These are phyloP conservation scores for Pararge aegeria DNA, from an alignment of 1,140 invertebrate species.

Conservation along the genomic window DNA sequence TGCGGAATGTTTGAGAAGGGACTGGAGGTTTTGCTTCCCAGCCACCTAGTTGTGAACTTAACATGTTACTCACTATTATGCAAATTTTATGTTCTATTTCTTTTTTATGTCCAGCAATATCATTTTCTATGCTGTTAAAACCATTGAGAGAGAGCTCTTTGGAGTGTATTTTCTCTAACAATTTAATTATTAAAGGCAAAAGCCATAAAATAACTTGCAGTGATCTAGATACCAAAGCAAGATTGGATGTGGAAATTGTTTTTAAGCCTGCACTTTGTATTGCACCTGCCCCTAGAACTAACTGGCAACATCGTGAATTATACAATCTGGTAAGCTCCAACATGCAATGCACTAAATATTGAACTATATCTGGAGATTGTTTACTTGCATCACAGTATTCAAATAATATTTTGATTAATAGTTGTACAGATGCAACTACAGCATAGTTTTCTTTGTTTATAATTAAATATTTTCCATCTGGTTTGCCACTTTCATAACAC, in stretches of 20 bases:
- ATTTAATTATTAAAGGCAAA: slow-evolving; percentile 84
- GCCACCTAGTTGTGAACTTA: slow-evolving; percentile 86
- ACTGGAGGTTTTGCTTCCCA: slow-evolving; percentile 98
- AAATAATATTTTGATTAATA: slow-evolving; percentile 92
- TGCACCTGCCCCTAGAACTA: slow-evolving; percentile 97
- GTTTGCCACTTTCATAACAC: slow-evolving; percentile 55
- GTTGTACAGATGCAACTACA: slow-evolving; percentile 91
- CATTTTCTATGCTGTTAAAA: slow-evolving; percentile 86
- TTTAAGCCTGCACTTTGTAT: slow-evolving; percentile 96
- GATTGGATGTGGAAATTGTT: slow-evolving; percentile 96
- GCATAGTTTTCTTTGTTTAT: slow-evolving; percentile 91
- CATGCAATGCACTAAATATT: slow-evolving; percentile 88
- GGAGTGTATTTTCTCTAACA: slow-evolving; percentile 82
- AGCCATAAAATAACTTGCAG: slow-evolving; percentile 90
- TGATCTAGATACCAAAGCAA: slow-evolving; percentile 94
- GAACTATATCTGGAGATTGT: slow-evolving; percentile 83
- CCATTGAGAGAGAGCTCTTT: slow-evolving; percentile 73
- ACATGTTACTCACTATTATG: slow-evolving; percentile 91
- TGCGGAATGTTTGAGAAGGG: slow-evolving; percentile 94
- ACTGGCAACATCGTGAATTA: slow-evolving; percentile 95
- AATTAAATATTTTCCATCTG: slow-evolving; percentile 81
- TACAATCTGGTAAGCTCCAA: slow-evolving; percentile 94
- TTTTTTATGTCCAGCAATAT: slow-evolving; percentile 93
- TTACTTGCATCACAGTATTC: slow-evolving; percentile 93
- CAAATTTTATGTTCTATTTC: slow-evolving; percentile 96